Evolutionary conservation across 1,140 invertebrate genomes (phyloP), one percentile per base, ranked within the genome.

Genomic region (Wasmannia auropunctata): DNA sequence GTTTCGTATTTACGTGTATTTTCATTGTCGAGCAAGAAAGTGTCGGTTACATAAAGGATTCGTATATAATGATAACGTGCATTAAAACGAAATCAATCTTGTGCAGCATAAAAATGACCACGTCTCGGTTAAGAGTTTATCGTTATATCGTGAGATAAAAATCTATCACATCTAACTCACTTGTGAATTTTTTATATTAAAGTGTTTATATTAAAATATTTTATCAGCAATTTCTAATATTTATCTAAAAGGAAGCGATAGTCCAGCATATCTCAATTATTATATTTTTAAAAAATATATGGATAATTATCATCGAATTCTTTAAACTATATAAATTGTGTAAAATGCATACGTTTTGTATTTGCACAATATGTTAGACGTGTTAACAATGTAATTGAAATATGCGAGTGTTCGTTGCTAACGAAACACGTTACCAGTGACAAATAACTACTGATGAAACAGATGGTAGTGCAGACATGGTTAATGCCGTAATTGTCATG

Each of bases 401-500:
- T 74, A 11, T 34, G 5, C 22, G 10, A 43, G 22, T 3, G 19
- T 3, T 56, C 10, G 19, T 74, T 74, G 34, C 28, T 34, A 16
- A 74, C 14, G 49, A 72, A 54, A 56, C 11, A 11, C 16, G 16
- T 63, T 72, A 46, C 34, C 37, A 37, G n/a, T 46, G 3, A 46
- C 43, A 46, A 46, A 46, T 14, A 46, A n/a, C 58, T 58, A 5
- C 22, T 81, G 49, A 85, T 31, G 80, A 86, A 85, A 60, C 60
- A 63, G 58, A 25, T 40, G 63, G 34, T 10, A 31, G 19, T 34
- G 49, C 60, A 51, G 34, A 31, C 58, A 34, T 22, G 31, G 62
- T 87, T 69, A 86, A 87, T 60, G 54, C 25, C 49, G 16, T 86
- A 86, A 87, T 86, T 80, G 56, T 51, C 46, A 25, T n/a, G 16